A percentile compares a stretch with the other conserved stretches of the same genome.
phyloP scores from a whole-genome alignment of 1,140 invertebrate species.

The Dolichoris vasculosae region DNA sequence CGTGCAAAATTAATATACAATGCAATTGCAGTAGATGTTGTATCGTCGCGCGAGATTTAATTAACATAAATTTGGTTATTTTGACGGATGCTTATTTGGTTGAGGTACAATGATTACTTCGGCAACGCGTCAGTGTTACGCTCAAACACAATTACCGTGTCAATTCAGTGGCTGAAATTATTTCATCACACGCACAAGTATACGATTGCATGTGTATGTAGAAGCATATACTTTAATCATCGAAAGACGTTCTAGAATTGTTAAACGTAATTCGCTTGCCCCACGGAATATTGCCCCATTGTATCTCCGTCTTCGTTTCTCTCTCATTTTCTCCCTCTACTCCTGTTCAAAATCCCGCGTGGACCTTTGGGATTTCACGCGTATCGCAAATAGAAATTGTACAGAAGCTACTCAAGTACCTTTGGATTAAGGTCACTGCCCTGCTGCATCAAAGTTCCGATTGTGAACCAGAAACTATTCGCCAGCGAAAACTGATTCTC shows the following conservation, averaged over 20 bases:
- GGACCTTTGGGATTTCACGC: neutral
- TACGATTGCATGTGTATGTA: neutral
- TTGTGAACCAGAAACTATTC: constrained; percentile 88
- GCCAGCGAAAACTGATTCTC: constrained; percentile 82
- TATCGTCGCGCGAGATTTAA: neutral
- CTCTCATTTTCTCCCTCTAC: too few species aligned
- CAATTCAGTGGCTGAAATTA: neutral
- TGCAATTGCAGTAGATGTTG: neutral
- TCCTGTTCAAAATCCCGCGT: neutral
- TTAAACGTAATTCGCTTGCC: neutral
- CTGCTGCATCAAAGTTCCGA: constrained; percentile 90
- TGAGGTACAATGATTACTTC: constrained; percentile 30
- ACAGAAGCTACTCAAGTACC: constrained; percentile 64
- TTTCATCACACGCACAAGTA: neutral
- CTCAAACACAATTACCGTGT: constrained; percentile 29
- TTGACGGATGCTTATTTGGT: neutral
- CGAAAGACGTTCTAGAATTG: neutral
- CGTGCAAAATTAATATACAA: neutral
- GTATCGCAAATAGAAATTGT: neutral
- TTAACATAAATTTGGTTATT: constrained; percentile 39
- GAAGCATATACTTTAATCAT: neutral
- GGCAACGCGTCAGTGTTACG: neutral
- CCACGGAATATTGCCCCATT: neutral
- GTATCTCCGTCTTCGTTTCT: too few species aligned
- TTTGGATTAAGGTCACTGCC: constrained; percentile 85